Evolutionary conservation across 1,140 invertebrate genomes (phyloP).

Genomic region (Caerostris extrusa): DNA sequence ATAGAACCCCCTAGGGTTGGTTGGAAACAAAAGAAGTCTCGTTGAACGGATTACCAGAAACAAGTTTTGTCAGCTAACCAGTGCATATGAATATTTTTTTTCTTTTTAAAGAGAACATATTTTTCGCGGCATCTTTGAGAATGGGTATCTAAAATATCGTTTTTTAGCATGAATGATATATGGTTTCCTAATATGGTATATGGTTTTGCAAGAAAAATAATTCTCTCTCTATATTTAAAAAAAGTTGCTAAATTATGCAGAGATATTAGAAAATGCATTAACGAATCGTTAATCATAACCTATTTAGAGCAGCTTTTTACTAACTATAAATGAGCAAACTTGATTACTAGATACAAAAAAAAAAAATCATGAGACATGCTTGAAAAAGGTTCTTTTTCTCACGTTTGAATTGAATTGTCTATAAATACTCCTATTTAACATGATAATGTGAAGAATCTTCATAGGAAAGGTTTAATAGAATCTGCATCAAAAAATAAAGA

Average conservation of each 20-base stretch:
- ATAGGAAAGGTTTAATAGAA: no score
- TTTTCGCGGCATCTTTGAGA: conserved; percentile 21
- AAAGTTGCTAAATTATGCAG: background rate
- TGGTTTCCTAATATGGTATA: background rate
- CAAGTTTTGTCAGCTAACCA: background rate
- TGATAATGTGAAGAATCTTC: no score
- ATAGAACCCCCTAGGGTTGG: background rate
- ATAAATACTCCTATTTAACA: no score
- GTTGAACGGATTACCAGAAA: background rate
- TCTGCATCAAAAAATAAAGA: no score
- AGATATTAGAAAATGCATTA: background rate
- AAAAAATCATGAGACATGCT: no score
- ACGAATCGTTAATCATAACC: background rate
- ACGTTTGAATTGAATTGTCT: no score
- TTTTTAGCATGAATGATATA: conserved; percentile 14
- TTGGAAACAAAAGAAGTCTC: background rate
- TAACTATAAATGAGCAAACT: background rate
- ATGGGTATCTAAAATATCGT: background rate
- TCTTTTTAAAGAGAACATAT: background rate
- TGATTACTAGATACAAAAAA: no score
- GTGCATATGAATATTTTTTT: background rate
- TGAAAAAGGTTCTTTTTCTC: no score
- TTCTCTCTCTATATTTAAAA: background rate
- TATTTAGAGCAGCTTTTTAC: background rate
- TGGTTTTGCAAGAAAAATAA: no score